Evolutionary conservation across 2,888 invertebrate species (phyloP).

Genomic region (Troides helena): DNA sequence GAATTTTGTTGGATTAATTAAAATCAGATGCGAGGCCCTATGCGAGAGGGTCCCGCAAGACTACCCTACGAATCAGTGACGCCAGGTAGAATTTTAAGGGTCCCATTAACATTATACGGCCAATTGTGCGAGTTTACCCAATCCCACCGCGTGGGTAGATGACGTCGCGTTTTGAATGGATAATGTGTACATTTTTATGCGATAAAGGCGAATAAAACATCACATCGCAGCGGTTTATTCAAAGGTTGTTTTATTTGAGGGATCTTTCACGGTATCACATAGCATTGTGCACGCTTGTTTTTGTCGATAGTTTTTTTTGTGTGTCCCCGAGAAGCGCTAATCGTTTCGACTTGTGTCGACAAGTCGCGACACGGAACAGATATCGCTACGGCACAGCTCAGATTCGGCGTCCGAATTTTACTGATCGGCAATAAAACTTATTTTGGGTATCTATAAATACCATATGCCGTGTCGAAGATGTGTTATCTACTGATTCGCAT

Average conservation of each 20-base stretch:
- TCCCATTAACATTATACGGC: slow-evolving; percentile 53
- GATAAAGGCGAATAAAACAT: slow-evolving; percentile 43
- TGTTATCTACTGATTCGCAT: slow-evolving; percentile 21
- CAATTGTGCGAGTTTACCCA: slow-evolving; percentile 46
- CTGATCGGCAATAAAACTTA: slow-evolving; percentile 21
- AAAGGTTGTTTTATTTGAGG: slow-evolving; percentile 59
- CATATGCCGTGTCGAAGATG: slow-evolving; percentile 1
- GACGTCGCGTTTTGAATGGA: slow-evolving; percentile 46
- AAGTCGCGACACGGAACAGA: slow-evolving; percentile 60
- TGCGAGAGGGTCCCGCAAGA: slow-evolving; percentile 21
- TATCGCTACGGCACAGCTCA: slow-evolving; percentile 27
- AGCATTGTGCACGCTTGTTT: slow-evolving; percentile 56
- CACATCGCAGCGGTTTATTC: slow-evolving; percentile 39
- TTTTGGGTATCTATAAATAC: slow-evolving; percentile 19
- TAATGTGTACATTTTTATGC: slow-evolving; percentile 49
- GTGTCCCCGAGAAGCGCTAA: slow-evolving; percentile 47
- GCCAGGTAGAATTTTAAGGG: slow-evolving; percentile 39
- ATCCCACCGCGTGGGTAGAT: slow-evolving; percentile 44
- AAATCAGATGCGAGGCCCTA: slow-evolving; percentile 5
- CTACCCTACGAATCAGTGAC: slow-evolving; percentile 37
- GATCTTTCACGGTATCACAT: slow-evolving; percentile 63
- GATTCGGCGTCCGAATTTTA: slow-evolving; percentile 25
- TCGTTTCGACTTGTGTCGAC: slow-evolving; percentile 66
- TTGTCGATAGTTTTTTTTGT: slow-evolving; percentile 53
- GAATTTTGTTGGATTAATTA: slow-evolving; percentile 22